Conservation (phyloP, 2,113 vertebrate genomes). For the Centropus bengalensis region DNA sequence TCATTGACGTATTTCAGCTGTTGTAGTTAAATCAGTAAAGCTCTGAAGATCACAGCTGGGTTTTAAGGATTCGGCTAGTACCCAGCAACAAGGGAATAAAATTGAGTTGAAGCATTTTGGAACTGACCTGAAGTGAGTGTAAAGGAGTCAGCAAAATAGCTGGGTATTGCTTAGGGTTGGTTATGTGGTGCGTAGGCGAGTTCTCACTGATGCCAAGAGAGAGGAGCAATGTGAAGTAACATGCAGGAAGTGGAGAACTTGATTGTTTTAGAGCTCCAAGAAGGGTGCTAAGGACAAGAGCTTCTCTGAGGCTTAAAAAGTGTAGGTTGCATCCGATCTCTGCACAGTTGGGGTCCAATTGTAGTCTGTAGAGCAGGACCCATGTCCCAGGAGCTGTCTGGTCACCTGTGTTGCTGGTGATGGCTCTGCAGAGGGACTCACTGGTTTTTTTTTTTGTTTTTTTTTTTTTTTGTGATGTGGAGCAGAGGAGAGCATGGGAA, state of each 20-base stretch:
- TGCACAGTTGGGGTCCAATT: not conserved
- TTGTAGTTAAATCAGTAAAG: not conserved
- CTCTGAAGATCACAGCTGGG: not conserved
- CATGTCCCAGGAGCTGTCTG: not conserved
- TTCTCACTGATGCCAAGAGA: not conserved
- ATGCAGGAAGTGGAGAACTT: not conserved
- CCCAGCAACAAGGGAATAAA: not conserved
- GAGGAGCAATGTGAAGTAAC: not conserved
- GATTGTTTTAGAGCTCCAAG: accelerated
- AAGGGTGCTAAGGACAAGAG: accelerated
- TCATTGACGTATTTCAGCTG: not conserved
- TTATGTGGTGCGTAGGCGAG: not conserved
- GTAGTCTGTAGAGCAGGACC: not conserved
- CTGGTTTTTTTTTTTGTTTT: not conserved
- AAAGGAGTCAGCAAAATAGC: not conserved
- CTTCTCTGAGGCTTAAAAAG: not conserved
- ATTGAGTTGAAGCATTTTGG: not conserved
- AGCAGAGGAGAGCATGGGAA: not conserved
- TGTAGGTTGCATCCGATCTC: not conserved
- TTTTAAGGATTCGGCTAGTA: not conserved
- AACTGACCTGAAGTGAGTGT: not conserved
- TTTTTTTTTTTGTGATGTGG: accelerated
- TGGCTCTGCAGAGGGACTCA: not conserved
- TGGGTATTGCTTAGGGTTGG: not conserved
- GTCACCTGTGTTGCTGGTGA: not conserved